These are phyloP conservation scores for Ginglymostoma cirratum DNA, from an alignment of 2,113 vertebrate genomes.

Conservation along the genomic window DNA sequence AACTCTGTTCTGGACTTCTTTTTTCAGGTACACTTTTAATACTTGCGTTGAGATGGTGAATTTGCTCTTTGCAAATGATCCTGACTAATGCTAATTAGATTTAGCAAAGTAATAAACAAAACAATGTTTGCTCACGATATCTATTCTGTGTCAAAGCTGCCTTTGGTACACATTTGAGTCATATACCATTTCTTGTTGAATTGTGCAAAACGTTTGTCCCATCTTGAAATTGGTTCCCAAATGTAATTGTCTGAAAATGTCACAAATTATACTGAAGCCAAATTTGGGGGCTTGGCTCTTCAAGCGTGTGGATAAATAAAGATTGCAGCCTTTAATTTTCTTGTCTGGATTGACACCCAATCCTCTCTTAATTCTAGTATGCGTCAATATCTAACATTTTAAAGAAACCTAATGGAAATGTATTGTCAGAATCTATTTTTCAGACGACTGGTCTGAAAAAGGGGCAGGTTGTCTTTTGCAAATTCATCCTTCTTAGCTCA, in stretches of 20 bases:
- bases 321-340: background rate
- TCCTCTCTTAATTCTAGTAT: background rate
- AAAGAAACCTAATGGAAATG: background rate
- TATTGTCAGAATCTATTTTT: background rate
- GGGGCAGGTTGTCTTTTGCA: too few species aligned
- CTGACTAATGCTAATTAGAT: background rate
- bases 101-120: background rate
- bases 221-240: background rate
- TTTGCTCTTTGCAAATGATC: background rate
- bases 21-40: conserved; percentile 72
- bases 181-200: background rate
- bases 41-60: background rate
- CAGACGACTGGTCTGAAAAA: too few species aligned
- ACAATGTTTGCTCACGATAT: background rate
- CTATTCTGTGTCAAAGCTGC: background rate
- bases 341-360: background rate
- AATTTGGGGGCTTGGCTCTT: background rate
- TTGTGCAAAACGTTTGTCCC: background rate
- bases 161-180: background rate
- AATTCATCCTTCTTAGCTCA: too few species aligned
- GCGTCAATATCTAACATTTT: background rate
- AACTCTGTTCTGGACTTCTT: conserved; percentile 80
- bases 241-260: background rate
- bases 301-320: background rate
- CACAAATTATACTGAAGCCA: background rate